Evolutionary conservation across 2,797 vertebrate species (phyloP).

Genomic region (Myotis findleyi): DNA sequence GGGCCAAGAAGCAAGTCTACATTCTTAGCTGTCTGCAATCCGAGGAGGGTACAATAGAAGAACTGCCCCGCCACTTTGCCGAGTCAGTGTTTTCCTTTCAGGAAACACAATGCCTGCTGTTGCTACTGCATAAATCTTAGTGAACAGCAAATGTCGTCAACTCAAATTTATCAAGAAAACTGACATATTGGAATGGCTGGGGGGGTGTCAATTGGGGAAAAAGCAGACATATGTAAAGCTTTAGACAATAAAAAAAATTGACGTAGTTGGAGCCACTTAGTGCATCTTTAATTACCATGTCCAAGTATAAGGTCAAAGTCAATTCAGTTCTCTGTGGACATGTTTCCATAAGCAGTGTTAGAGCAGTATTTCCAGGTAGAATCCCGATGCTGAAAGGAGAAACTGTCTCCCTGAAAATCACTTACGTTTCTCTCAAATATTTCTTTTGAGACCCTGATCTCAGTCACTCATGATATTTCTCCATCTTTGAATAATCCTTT

Average conservation of each 20-base stretch:
- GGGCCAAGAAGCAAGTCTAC: constrained; percentile 28
- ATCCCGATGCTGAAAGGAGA: background rate
- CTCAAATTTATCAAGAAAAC: constrained; percentile 15
- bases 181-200: background rate
- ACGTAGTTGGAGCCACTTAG: background rate
- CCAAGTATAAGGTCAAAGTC: constrained; percentile 10
- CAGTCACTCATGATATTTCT: background rate
- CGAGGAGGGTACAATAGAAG: background rate
- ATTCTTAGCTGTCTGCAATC: constrained; percentile 38
- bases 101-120: constrained; percentile 32
- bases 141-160: constrained; percentile 42
- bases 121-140: background rate
- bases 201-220: no score
- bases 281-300: background rate
- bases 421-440: background rate
- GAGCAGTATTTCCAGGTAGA: background rate
- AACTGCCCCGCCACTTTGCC: background rate
- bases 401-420: background rate
- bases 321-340: background rate
- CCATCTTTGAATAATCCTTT: constrained; percentile 2
- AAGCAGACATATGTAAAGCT: no score
- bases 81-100: background rate
- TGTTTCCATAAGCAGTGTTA: background rate
- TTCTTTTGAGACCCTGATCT: background rate
- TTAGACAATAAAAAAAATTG: background rate